These are phyloP conservation scores for Operophtera brumata DNA, from an alignment of 2,888 invertebrate species.

Conservation along the genomic window DNA sequence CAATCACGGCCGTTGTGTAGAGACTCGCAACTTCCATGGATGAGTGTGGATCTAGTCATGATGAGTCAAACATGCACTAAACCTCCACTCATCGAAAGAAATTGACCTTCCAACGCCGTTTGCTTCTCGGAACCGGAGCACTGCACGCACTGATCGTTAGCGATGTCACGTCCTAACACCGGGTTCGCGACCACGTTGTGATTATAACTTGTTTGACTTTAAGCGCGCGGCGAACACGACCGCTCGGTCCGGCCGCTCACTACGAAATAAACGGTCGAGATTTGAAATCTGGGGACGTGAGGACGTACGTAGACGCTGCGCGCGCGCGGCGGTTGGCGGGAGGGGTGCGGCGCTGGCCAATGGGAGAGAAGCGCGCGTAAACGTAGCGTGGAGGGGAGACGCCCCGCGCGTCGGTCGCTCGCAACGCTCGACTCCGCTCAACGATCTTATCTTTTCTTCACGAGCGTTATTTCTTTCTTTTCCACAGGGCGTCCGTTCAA, in stretches of 20 bases:
- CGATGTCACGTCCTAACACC: conserved; percentile 73
- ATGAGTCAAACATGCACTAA: conserved; percentile 85
- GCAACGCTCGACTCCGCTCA: conserved; percentile 24
- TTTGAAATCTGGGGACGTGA: conserved; percentile 77
- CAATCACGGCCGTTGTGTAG: conserved; percentile 64
- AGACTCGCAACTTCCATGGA: conserved; percentile 84
- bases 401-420: conserved; percentile 40
- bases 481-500: conserved; percentile 69
- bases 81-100: conserved; percentile 87
- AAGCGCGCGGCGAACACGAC: conserved; percentile 51
- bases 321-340: conserved; percentile 60
- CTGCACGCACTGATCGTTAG: conserved; percentile 74
- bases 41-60: conserved; percentile 92
- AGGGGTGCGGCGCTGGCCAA: conserved; percentile 52
- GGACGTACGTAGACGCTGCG: conserved; percentile 76
- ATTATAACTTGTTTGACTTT: conserved; percentile 51
- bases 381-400: conserved; percentile 61
- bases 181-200: conserved; percentile 71
- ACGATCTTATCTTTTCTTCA: conserved; percentile 73
- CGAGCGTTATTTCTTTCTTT: conserved; percentile 77
- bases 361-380: conserved; percentile 61
- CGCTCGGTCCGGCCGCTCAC: conserved; percentile 66
- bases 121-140: conserved; percentile 53
- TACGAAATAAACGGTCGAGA: conserved; percentile 80
- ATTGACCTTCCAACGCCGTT: conserved; percentile 65